These are phyloP conservation scores for Oligia fasciuncula DNA, from an alignment of 2,888 invertebrate genomes.

Conservation along the genomic window DNA sequence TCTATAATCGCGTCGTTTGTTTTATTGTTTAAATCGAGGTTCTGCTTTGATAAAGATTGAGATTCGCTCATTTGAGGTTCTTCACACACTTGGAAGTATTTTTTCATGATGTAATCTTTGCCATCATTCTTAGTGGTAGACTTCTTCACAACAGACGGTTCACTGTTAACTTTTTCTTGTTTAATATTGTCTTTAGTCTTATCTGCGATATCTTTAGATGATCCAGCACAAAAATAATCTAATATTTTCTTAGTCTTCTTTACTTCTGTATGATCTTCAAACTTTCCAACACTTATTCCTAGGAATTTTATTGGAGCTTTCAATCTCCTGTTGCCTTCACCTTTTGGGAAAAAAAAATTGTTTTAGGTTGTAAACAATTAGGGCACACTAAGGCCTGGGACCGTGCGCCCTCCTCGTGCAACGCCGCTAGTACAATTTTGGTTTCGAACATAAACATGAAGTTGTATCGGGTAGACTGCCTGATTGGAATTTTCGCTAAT, in stretches of 20 bases:
- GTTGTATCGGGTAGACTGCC: background rate
- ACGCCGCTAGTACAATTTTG: background rate
- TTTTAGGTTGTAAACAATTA: background rate
- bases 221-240: conserved; percentile 89
- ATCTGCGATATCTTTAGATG: conserved; percentile 73
- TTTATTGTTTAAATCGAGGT: conserved; percentile 1
- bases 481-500: background rate
- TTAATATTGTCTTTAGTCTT: conserved; percentile 57
- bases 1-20: conserved; percentile 64
- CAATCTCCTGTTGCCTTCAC: conserved; percentile 79
- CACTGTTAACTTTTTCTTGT: conserved; percentile 24
- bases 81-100: conserved; percentile 72
- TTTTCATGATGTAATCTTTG: conserved; percentile 79
- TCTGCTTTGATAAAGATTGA: conserved; percentile 5
- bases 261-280: conserved; percentile 90
- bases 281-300: conserved; percentile 95
- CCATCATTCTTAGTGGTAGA: conserved; percentile 62
- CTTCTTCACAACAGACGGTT: conserved; percentile 35
- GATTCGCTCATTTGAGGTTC: conserved; percentile 30
- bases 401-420: background rate
- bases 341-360: conserved; percentile 74
- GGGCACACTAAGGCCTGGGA: no score
- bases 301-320: conserved; percentile 92
- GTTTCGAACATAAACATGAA: background rate
- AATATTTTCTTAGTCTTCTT: conserved; percentile 90